Conservation (phyloP, 2,888 invertebrate genomes). For the Ichneumon xanthorius region DNA sequence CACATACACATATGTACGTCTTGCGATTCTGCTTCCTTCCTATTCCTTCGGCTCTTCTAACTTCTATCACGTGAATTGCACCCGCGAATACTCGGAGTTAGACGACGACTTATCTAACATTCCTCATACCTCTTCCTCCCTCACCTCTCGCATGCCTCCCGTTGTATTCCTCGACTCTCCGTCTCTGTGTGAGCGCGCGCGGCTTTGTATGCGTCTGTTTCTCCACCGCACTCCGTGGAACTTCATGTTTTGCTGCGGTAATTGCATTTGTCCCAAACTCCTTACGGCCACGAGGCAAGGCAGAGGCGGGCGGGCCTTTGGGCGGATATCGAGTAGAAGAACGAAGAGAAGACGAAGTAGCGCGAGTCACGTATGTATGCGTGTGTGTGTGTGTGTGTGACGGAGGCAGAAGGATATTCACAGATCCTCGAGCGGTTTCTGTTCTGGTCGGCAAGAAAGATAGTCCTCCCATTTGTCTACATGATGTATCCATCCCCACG, state of each 20-base stretch:
- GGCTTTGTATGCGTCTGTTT: constrained; percentile 12
- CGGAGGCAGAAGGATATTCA: constrained; percentile 52
- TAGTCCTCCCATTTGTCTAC: constrained; percentile 75
- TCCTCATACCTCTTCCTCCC: constrained; percentile 15
- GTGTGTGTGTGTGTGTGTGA: constrained; percentile 24
- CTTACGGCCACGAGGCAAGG: constrained; percentile 45
- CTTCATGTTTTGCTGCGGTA: constrained; percentile 63
- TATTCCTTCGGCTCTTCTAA: constrained; percentile 9
- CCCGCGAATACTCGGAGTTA: background rate
- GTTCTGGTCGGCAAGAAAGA: constrained; percentile 71
- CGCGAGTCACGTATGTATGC: background rate
- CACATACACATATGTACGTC: background rate
- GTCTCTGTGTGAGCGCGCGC: background rate
- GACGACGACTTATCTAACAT: constrained; percentile 11
- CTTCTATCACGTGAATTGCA: background rate
- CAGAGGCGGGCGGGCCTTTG: background rate
- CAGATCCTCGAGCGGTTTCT: constrained; percentile 62
- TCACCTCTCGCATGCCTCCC: constrained; percentile 15
- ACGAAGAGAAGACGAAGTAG: constrained; percentile 33
- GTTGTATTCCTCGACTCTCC: background rate
- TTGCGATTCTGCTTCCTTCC: background rate
- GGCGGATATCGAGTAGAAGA: constrained; percentile 19
- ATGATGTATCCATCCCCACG: constrained; percentile 72
- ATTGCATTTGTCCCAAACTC: constrained; percentile 69
- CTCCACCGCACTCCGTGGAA: constrained; percentile 50